Evolutionary conservation across 2,888 invertebrate genomes (phyloP).

Genomic region (Phytoseiulus persimilis): DNA sequence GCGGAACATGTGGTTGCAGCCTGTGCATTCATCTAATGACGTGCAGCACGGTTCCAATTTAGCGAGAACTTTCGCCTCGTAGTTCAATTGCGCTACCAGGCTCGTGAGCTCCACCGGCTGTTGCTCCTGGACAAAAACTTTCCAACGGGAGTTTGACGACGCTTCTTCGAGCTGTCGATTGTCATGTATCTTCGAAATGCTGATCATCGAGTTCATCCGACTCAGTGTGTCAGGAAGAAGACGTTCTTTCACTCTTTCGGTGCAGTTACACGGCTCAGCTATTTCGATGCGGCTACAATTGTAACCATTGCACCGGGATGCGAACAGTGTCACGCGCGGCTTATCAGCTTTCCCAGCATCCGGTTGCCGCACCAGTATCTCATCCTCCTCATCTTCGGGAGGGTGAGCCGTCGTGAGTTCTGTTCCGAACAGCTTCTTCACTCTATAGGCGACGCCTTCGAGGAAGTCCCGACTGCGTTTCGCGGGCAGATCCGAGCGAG

Average conservation of each 20-base stretch:
- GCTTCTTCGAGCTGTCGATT: constrained; percentile 21
- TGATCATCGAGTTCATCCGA: constrained; percentile 31
- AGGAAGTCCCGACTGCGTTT: not conserved
- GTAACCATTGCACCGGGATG: constrained; percentile 15
- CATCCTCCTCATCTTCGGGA: not conserved
- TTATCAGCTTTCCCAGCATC: not conserved
- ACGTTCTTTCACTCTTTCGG: constrained; percentile 16
- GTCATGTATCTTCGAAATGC: constrained; percentile 36
- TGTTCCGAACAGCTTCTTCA: not conserved
- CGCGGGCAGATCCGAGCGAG: not conserved
- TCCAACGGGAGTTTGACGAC: constrained; percentile 32
- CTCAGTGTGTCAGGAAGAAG: not conserved
- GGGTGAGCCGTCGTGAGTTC: not conserved
- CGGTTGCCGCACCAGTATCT: not conserved
- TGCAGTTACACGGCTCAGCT: constrained; percentile 16
- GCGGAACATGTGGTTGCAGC: constrained; percentile 28
- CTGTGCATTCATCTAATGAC: constrained; percentile 7
- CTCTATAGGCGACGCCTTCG: constrained; percentile 8
- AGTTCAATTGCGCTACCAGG: constrained; percentile 8
- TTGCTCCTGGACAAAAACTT: constrained; percentile 31
- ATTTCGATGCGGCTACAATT: constrained; percentile 8
- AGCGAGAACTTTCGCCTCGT: constrained; percentile 23
- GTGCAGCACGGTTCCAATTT: constrained; percentile 32
- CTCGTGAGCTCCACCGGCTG: constrained; percentile 13
- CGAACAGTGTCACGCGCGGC: constrained; percentile 9